Percentiles rank a stretch among this genome's conserved stretches.
These are phyloP conservation scores for Actenoides lindsayi DNA, from an alignment of 2,113 vertebrate species.

Conservation along the genomic window DNA sequence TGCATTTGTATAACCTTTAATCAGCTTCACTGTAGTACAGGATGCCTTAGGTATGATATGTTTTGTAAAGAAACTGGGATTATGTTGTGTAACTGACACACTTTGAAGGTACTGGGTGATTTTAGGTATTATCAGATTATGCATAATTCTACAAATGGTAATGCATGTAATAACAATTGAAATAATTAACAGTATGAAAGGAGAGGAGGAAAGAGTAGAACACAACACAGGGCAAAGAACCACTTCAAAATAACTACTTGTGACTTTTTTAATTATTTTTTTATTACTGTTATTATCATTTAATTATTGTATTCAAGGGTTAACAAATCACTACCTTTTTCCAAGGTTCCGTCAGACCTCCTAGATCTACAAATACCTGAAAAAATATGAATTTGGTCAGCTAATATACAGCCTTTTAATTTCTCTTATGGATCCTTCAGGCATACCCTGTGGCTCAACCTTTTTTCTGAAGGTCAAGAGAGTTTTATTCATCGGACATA, in stretches of 20 bases:
- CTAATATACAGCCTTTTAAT: not conserved
- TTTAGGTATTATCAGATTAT: not conserved
- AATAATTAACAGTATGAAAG: not conserved
- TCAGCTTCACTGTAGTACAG: not conserved
- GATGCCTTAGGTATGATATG: not conserved
- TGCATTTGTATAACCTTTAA: not conserved
- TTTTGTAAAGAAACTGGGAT: not conserved
- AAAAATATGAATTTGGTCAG: not conserved
- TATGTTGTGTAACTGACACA: not conserved
- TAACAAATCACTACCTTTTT: not conserved
- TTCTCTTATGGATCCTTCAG: not conserved
- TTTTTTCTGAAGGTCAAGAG: constrained; percentile 59
- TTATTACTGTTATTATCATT: not conserved
- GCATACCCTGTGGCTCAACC: not conserved
- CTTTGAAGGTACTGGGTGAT: not conserved
- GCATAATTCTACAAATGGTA: not conserved
- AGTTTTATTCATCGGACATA: constrained; percentile 39
- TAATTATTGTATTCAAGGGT: not conserved
- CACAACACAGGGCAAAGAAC: not conserved
- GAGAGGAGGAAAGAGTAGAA: not conserved
- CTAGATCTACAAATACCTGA: not conserved
- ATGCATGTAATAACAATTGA: not conserved
- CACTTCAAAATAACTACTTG: not conserved
- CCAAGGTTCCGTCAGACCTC: not conserved
- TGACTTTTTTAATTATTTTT: not conserved